Base-by-base conservation (phyloP, 2,888 invertebrate genomes). In the Cryptocephalus primarius region DNA sequence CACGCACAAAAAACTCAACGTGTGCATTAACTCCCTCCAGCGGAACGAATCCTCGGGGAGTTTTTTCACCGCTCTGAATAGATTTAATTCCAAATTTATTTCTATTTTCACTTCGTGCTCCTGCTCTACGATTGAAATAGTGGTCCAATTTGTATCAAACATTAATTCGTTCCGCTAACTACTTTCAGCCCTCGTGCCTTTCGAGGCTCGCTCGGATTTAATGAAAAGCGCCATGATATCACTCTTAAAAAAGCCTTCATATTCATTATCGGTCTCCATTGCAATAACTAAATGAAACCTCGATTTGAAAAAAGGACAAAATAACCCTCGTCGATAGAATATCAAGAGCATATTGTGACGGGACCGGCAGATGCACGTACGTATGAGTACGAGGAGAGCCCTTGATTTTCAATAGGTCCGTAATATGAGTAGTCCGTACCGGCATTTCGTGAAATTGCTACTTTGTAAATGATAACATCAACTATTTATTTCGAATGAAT, bases 401-500 rank as follows among this genome's bases (percentile, higher is more conserved):
- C 42, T 42, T 42, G 42, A 42, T 42, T 42, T 22, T 42, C 31
- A 42, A 42, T 42, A 32, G 42, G 13, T 13, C 44, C 44, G 60
- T 57, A 59, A 61, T 51, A 53, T 53, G 58, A 60, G 48, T 52
- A 57, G 55, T 47, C 53, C 48, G 50, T 51, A 48, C 57, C 58
- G 60, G 56, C 61, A 60, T 60, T 62, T 61, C 57, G 53, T 56
- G 57, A 63, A 65, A 66, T 65, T 65, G 65, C 63, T 65, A 65
- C 66, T 64, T 60, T 64, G 60, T 60, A 57, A 56, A 52, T 51
- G 66, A 66, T 66, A 67, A 63, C 61, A 67, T 67, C 66, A 54
- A 53, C 58, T 59, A 65, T 64, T 67, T 64, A 64, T 65, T 63
- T 62, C 61, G 59, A 61, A 63, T 64, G 62, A 60, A 63, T 61